phyloP scores from a whole-genome alignment of 2,888 invertebrate genomes.

The Caenorhabditis plicata region DNA sequence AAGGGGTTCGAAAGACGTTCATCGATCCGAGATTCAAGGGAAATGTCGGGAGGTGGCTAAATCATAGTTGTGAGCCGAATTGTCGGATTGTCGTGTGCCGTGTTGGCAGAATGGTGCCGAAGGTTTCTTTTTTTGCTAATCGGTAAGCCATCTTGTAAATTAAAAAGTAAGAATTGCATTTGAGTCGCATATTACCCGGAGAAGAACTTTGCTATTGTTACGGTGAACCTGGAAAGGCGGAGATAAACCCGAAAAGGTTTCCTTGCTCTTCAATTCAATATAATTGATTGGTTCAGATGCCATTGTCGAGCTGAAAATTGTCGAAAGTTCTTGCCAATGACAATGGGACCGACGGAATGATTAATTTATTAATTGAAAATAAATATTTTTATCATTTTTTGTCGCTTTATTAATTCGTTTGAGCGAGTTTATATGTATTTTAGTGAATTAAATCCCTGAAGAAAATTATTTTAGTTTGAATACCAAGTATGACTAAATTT shows the following conservation, averaged over 20 bases:
- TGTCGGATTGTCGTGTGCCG: slow-evolving; percentile 45
- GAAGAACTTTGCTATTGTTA: slow-evolving; percentile 58
- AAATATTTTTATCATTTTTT: not conserved
- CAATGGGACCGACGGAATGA: slow-evolving; percentile 22
- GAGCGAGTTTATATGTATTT: not conserved
- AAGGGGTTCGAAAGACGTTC: slow-evolving; percentile 15
- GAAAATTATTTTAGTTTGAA: not conserved
- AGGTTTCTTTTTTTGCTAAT: slow-evolving; percentile 47
- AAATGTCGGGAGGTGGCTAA: slow-evolving; percentile 56
- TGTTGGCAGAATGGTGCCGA: slow-evolving; percentile 43
- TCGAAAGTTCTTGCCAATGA: slow-evolving; percentile 33
- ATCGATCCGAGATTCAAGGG: slow-evolving; percentile 47
- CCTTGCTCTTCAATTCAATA: too few relatives aligned
- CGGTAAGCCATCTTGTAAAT: slow-evolving; percentile 10
- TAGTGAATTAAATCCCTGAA: not conserved
- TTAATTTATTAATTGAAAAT: not conserved
- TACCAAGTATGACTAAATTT: too few relatives aligned
- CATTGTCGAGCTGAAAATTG: slow-evolving; percentile 28
- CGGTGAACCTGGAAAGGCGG: slow-evolving; percentile 27
- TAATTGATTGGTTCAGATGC: slow-evolving; percentile 17
- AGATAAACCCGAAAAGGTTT: too few relatives aligned
- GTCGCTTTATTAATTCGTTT: not conserved
- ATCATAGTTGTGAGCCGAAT: slow-evolving; percentile 61
- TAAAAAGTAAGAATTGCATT: not conserved
- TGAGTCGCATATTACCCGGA: slow-evolving; percentile 23